Evolutionary conservation across 2,888 invertebrate genomes (phyloP), one percentile per base, ranked within the genome.

Genomic region (Acronicta leporina): DNA sequence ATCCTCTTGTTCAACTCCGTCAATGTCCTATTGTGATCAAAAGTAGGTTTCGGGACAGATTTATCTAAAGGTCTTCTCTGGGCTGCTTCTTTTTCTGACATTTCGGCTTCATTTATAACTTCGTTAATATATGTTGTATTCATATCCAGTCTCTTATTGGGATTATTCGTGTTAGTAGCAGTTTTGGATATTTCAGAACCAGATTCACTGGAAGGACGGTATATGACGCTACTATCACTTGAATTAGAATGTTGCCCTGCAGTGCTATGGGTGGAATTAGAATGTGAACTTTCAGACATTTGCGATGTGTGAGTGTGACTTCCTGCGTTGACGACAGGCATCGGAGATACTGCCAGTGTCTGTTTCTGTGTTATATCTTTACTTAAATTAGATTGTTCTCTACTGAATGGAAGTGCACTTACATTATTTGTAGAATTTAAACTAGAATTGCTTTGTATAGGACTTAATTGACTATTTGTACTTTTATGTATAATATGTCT

Each of bases 181-280:
- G 87, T 84, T 84, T 92, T 87, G 68, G 95, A 92, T 82, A 95
- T 86, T 84, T 96, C 96, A 43, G 96, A 96, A 52, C 96, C 96
- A 76, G 96, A 96, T 87, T 96, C 96, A 87, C 96, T 96, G 67
- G 96, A 96, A 27, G 96, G 96, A 85, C 96, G 96, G 88, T 96
- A 96, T 82, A 97, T 96, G 55, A 96, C 96, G 82, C 96, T 96
- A 81, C 96, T 96, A 81, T 97, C 97, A 87, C 96, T 96, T 38
- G 96, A 96, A 86, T 96, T 96, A 68, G 96, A 96, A 84, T 96
- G 95, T 61, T 96, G 96, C 2, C 96, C 96, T 13, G 96, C 96
- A 57, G 96, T 96, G 73, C 96, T 96, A 70, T 96, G 95, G 82
- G 94, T 94, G 9, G 94, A 94, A 80, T 94, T 94, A 7, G 94